These are phyloP conservation scores for Charanyca ferruginea DNA, from an alignment of 2,888 invertebrate species.

Conservation along the genomic window DNA sequence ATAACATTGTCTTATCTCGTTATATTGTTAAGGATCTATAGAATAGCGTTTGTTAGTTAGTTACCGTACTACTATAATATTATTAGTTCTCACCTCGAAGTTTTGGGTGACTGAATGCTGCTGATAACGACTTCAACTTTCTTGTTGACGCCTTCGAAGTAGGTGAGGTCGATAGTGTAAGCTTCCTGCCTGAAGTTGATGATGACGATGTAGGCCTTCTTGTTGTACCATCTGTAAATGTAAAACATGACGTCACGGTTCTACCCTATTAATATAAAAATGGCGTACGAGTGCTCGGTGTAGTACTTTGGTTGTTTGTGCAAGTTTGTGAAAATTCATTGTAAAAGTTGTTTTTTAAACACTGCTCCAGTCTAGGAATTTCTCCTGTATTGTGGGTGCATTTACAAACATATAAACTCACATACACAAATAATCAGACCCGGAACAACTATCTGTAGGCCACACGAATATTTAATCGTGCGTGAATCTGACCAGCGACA, in stretches of 20 bases:
- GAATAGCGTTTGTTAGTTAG: background rate
- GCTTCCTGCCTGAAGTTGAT: conserved; percentile 90
- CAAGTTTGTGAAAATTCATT: background rate
- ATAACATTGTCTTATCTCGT: background rate
- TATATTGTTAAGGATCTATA: conserved; percentile 10
- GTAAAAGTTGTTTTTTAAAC: background rate
- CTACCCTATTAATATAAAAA: background rate
- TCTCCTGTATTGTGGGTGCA: too few relatives aligned
- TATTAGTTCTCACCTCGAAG: conserved; percentile 83
- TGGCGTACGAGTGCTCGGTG: background rate
- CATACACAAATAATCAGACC: too few relatives aligned
- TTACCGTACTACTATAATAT: background rate
- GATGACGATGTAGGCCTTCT: conserved; percentile 84
- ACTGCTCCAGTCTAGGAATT: too few relatives aligned
- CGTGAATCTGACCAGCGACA: too few relatives aligned
- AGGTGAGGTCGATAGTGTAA: conserved; percentile 89
- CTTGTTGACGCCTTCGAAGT: conserved; percentile 85
- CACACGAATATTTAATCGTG: too few relatives aligned
- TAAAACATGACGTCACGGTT: background rate
- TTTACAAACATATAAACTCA: too few relatives aligned
- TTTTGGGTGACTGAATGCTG: conserved; percentile 87
- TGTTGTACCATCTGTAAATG: conserved; percentile 72
- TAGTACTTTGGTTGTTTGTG: background rate
- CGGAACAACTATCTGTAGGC: too few relatives aligned
- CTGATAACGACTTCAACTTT: conserved; percentile 87